These are phyloP conservation scores for Porites cylindrica DNA, from an alignment of 92 coral and sea anemone species.

Conservation along the genomic window DNA sequence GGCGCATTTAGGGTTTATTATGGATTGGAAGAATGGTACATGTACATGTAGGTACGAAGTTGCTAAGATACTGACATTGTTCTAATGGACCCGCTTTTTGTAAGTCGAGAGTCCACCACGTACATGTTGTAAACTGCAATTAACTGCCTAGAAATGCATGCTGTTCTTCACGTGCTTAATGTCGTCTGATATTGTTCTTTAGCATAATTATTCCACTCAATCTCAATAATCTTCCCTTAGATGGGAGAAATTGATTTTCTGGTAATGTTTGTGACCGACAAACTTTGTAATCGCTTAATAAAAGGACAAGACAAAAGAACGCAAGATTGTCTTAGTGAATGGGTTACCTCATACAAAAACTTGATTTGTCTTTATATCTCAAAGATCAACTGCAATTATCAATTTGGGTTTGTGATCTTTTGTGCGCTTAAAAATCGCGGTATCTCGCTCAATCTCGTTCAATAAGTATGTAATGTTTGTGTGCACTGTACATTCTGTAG, in stretches of 20 bases:
- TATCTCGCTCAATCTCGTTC: not conserved
- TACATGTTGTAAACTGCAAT: not conserved
- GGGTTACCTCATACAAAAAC: too few species aligned
- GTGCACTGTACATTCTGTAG: constrained; percentile 25
- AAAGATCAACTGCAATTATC: too few species aligned
- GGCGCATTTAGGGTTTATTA: not conserved
- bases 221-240: not conserved
- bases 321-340: not conserved
- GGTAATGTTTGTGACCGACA: not conserved
- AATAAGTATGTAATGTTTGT: constrained; percentile 2
- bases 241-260: not conserved
- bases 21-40: not conserved
- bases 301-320: not conserved
- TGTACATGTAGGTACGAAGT: not conserved
- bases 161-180: not conserved
- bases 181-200: not conserved
- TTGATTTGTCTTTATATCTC: too few species aligned
- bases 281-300: not conserved
- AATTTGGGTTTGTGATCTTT: not conserved
- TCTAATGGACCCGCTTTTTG: not conserved
- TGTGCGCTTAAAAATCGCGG: not conserved
- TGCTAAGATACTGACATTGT: not conserved
- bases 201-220: not conserved
- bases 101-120: constrained; percentile 1
- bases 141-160: constrained; percentile 1